Conservation (phyloP, 2,888 invertebrate genomes). For the Pachycephus smyrnensis region DNA sequence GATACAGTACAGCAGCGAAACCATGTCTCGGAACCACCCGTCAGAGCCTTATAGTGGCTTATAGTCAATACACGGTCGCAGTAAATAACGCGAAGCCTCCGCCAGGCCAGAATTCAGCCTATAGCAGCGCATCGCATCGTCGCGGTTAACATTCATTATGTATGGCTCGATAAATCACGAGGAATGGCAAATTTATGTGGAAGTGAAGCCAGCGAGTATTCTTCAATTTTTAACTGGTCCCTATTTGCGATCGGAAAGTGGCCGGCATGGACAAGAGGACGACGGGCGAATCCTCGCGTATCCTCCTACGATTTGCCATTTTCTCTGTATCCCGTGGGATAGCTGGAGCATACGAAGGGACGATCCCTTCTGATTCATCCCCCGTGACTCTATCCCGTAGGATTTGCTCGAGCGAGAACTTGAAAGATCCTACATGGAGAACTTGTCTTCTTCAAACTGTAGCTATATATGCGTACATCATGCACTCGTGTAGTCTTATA, state of each 20-base stretch:
- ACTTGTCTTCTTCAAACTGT: background rate
- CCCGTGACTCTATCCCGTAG: background rate
- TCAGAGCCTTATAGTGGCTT: slow-evolving; percentile 40
- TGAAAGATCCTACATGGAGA: background rate
- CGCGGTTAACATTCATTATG: slow-evolving; percentile 50
- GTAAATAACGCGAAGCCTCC: slow-evolving; percentile 34
- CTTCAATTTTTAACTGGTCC: slow-evolving; percentile 46
- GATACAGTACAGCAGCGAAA: slow-evolving; percentile 40
- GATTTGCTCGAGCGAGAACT: background rate
- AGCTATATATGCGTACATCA: background rate
- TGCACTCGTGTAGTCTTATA: background rate
- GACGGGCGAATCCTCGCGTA: background rate
- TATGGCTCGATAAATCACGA: slow-evolving; percentile 53
- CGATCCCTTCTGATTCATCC: background rate
- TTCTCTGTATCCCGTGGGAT: background rate
- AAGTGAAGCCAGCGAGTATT: slow-evolving; percentile 43
- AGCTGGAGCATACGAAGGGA: background rate
- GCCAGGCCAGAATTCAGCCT: slow-evolving; percentile 25
- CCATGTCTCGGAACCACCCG: slow-evolving; percentile 42
- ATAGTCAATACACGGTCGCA: slow-evolving; percentile 39
- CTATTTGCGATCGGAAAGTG: slow-evolving; percentile 14
- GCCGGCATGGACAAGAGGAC: background rate
- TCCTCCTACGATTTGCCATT: background rate
- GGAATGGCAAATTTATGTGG: slow-evolving; percentile 60
- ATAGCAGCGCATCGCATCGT: slow-evolving; percentile 19